Base-by-base conservation (phyloP, 2,113 vertebrate species). In the Myiozetetes cayanensis region DNA sequence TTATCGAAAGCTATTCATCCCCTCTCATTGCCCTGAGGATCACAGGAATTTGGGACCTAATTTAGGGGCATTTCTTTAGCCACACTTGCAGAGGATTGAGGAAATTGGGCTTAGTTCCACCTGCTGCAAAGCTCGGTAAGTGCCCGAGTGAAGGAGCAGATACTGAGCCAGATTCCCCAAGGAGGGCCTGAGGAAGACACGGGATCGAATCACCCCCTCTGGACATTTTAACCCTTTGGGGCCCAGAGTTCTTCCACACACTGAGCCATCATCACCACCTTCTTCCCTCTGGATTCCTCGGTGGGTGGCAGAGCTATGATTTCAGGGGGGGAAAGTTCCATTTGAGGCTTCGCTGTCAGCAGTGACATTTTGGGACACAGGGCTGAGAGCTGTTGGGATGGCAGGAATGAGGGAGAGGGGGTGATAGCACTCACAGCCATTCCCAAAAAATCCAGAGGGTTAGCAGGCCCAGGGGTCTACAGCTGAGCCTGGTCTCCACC, bases 41-140 rank as follows among this genome's bases (percentile, higher is more conserved):
- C 94, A 94, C 84, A 96, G 93, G 93, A 95, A 92, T 95, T 77
- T 94, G 83, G 72, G 87, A 93, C 90, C 86, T 96, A 95, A 97
- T 95, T 96, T 89, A 96, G 28, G 22, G 35, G 6, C 25, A 25
- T 46, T 87, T 92, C 86, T 95, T 93, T 72, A 92, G 92, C 56
- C 90, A 95, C 92, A 78, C 85, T 92, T 90, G 75, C 52, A 61
- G 28, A 87, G n/a, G 65, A 16, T 46, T 84, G 79, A 89, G 90
- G 92, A 91, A 92, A 95, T 92, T 92, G 3, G 88, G 76, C 83
- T 93, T 28, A 7, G 65, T 46, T 89, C 95, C 84, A 50, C 79
- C 88, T 44, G 61, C 44, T 86, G 47, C 78, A 92, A 88, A 74
- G 10, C 59, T 72, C 43, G 0, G 0, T n/a, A 47, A 90, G 59